Evolutionary conservation across 92 coral and sea anemone genomes (phyloP).

Genomic region (Epizoanthus fatuus): DNA sequence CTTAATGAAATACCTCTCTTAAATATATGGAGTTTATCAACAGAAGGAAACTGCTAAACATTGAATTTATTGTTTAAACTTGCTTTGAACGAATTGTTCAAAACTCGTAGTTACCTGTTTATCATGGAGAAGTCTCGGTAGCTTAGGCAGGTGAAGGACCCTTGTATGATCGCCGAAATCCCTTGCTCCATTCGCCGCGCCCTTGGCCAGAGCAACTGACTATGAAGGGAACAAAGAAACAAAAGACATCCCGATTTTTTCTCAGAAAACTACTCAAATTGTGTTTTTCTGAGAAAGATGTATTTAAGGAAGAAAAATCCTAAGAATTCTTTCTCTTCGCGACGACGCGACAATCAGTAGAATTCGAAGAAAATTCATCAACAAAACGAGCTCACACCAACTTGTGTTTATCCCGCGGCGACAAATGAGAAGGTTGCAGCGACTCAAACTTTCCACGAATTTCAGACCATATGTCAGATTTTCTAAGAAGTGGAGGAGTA

Average conservation of each 20-base stretch:
- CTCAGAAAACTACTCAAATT: neutral
- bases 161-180: neutral
- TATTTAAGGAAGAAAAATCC: neutral
- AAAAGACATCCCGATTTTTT: no score
- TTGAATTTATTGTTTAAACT: no score
- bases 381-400: neutral
- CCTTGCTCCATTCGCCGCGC: conserved; percentile 8
- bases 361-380: neutral
- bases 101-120: neutral
- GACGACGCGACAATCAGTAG: neutral
- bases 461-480: neutral
- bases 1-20: no score
- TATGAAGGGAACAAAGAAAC: neutral
- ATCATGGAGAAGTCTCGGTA: neutral
- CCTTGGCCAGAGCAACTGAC: conserved; percentile 18
- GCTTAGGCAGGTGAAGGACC: conserved; percentile 6
- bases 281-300: conserved; percentile 11
- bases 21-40: no score
- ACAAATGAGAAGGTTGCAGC: neutral
- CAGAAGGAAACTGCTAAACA: no score
- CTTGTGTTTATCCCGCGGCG: neutral
- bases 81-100: neutral
- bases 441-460: conserved; percentile 11
- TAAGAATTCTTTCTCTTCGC: neutral
- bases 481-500: conserved; percentile 6